Conservation (phyloP, 2,113 vertebrate genomes). For the Triplophysa dalaica region DNA sequence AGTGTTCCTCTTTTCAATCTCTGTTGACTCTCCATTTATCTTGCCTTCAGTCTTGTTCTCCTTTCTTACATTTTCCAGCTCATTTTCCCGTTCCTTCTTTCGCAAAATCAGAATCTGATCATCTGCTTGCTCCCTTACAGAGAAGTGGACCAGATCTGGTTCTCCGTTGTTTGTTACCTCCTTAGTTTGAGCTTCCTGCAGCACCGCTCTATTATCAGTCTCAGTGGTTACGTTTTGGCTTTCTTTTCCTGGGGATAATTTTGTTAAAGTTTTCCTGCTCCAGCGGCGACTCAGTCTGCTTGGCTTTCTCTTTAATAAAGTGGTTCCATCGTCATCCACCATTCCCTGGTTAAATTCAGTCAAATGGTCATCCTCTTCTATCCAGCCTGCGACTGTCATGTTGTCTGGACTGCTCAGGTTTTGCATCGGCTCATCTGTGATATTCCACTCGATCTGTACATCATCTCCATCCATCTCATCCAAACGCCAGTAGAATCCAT, state of each 20-base stretch:
- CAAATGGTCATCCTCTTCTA: slow-evolving; percentile 50
- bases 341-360: slow-evolving; percentile 62
- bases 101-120: slow-evolving; percentile 46
- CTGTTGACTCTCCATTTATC: slow-evolving; percentile 60
- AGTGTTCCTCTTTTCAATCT: slow-evolving; percentile 67
- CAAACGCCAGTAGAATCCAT: slow-evolving; percentile 74
- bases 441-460: background rate
- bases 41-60: slow-evolving; percentile 58
- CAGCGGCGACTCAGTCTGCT: slow-evolving; percentile 67
- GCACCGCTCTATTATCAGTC: slow-evolving; percentile 14
- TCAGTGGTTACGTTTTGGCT: slow-evolving; percentile 10
- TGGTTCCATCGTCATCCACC: slow-evolving; percentile 70
- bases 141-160: slow-evolving; percentile 44
- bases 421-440: background rate
- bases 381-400: background rate
- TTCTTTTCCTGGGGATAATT: slow-evolving; percentile 14
- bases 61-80: slow-evolving; percentile 53
- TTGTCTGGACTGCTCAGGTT: background rate
- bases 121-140: slow-evolving; percentile 42
- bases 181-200: background rate
- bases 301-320: slow-evolving; percentile 65
- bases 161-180: background rate
- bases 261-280: slow-evolving; percentile 66
- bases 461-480: slow-evolving; percentile 64
- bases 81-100: slow-evolving; percentile 36